Conservation (phyloP, 2,797 vertebrate genomes). For the Scarus forsteni region DNA sequence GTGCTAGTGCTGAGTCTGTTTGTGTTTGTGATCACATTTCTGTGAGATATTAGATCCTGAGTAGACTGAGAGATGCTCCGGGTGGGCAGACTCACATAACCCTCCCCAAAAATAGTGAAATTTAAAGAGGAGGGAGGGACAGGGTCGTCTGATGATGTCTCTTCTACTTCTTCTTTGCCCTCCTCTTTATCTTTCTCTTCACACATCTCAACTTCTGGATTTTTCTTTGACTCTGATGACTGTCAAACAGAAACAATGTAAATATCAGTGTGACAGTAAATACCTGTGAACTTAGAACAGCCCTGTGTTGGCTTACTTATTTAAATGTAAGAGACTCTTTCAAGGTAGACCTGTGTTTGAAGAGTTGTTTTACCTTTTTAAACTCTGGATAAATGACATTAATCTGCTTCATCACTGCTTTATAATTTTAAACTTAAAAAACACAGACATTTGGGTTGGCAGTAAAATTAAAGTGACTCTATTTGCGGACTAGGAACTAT, state of each 20-base stretch:
- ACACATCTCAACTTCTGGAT: background rate
- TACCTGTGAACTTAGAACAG: background rate
- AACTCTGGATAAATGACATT: too few species aligned
- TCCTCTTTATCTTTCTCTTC: constrained; percentile 17
- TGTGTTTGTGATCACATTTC: background rate
- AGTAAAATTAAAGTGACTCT: too few species aligned
- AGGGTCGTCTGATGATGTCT: background rate
- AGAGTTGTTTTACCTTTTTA: too few species aligned
- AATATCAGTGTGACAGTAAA: background rate
- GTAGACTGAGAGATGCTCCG: constrained; percentile 38
- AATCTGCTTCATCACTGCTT: too few species aligned
- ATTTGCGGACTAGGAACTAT: too few species aligned
- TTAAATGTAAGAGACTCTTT: too few species aligned
- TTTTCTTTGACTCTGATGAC: background rate
- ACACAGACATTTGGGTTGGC: too few species aligned
- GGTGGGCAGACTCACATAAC: constrained; percentile 60
- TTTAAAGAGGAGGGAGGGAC: background rate
- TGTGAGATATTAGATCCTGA: constrained; percentile 49
- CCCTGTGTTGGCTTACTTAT: background rate
- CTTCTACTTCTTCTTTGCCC: background rate
- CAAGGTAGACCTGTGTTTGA: too few species aligned
- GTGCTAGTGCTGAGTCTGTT: background rate
- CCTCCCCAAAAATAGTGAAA: background rate
- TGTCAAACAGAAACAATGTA: constrained; percentile 28
- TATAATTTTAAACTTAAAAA: too few species aligned